Evolutionary conservation across 1,140 invertebrate genomes (phyloP).

Genomic region (Drusus annulatus): DNA sequence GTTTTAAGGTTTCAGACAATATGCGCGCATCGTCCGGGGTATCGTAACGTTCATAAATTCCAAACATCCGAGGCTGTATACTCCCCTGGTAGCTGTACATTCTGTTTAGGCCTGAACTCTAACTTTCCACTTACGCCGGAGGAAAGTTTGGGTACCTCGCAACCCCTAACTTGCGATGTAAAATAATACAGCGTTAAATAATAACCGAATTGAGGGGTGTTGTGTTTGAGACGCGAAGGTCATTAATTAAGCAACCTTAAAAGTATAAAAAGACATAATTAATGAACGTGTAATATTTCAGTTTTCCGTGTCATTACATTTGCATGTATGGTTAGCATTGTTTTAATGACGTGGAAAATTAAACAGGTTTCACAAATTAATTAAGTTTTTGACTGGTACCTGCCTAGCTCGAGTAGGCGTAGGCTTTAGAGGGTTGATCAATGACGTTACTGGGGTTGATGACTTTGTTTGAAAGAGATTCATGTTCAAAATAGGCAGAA

Average conservation of each 20-base stretch:
- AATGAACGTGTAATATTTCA: background rate
- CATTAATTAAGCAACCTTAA: slow-evolving; percentile 30
- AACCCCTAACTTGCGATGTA: slow-evolving; percentile 2
- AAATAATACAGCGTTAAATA: slow-evolving; percentile 23
- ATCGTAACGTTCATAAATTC: too few species aligned
- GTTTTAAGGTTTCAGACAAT: too few species aligned
- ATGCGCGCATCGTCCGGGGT: too few species aligned
- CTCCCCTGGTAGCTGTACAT: slow-evolving; percentile 9
- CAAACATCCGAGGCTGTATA: background rate
- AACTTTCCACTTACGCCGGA: slow-evolving; percentile 26
- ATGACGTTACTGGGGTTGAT: too few species aligned
- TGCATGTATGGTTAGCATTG: too few species aligned
- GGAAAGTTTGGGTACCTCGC: background rate
- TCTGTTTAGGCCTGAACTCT: slow-evolving; percentile 12
- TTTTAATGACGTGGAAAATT: too few species aligned
- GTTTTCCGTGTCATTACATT: slow-evolving; percentile 28
- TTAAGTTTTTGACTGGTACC: too few species aligned
- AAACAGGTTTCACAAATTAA: too few species aligned
- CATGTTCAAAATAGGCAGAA: too few species aligned
- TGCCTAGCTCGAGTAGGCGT: too few species aligned
- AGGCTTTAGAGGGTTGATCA: too few species aligned
- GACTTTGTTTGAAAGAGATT: too few species aligned
- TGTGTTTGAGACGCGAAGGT: background rate
- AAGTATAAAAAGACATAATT: slow-evolving; percentile 6
- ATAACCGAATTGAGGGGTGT: background rate